Evolutionary conservation across 2,797 vertebrate genomes (phyloP), one percentile per base, ranked within the genome.

Genomic region (Hipposideros larvatus): DNA sequence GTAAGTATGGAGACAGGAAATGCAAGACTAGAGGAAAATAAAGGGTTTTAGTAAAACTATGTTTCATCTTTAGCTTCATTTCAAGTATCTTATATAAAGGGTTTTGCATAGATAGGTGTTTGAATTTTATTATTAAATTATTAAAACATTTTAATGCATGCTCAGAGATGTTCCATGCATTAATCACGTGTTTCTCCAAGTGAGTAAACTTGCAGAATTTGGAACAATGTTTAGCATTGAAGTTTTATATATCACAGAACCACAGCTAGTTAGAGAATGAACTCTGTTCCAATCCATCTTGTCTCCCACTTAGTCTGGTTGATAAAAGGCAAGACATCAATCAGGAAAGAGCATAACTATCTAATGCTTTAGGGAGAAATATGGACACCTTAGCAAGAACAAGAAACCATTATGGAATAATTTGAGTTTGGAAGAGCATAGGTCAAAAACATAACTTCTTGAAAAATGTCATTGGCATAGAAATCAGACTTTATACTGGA

Each of bases 361-460:
- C 71, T 57, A 90, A 92, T 73, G 63, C 92, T 97, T 91, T 96
- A 77, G 85, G 87, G 92, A 97, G 92, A 97, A 96, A 96, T 97
- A 95, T 75, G 90, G 87, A 96, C 87, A 96, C 87, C 80, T 96
- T 96, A 96, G 94, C 61, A 87, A 90, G 95, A 96, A 92, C 94
- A 96, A 46, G 63, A 96, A 97, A 90, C 92, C 53, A 53, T 97
- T 96, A 88, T 16, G 46, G n/a, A 93, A 92, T 97, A 95, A 96
- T 92, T 97, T 94, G 85, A 96, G 96, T 98, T 95, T 97, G 92
- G 84, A 93, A 88, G 96, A 97, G 34, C 94, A 93, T 74, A 96
- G 90, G 80, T 97, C 96, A 97, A 93, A 98, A 96, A 57, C 78
- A 95, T 95, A 96, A 93, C 80, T 97, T 96, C 63, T 96, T 63